Evolutionary conservation across 2,113 vertebrate species (phyloP).

Genomic region (Mellivora capensis): DNA sequence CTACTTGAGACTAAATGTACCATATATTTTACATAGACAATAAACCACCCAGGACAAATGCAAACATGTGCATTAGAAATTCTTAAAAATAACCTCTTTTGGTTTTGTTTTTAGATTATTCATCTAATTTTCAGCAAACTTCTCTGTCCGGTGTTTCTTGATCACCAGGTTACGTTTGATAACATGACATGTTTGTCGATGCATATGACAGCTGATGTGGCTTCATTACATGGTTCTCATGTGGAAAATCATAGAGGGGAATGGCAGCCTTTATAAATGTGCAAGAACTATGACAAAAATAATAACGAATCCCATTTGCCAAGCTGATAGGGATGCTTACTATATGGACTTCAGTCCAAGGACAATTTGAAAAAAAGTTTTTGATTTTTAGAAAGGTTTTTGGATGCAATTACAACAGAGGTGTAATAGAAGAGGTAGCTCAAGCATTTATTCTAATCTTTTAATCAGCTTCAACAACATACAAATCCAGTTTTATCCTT

Average conservation of each 20-base stretch:
- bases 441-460: neutral
- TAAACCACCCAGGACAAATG: neutral
- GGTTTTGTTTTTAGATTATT: neutral
- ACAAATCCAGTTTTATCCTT: neutral
- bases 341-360: neutral
- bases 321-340: neutral
- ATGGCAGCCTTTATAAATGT: neutral
- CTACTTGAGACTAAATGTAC: neutral
- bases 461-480: neutral
- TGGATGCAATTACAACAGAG: neutral
- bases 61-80: neutral
- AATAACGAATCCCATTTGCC: neutral
- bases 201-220: neutral
- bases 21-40: neutral
- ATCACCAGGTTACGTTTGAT: neutral
- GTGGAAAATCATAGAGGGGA: neutral
- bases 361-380: neutral
- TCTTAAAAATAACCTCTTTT: neutral
- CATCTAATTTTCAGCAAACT: neutral
- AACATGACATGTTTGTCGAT: rapidly evolving
- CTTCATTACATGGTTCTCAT: rapidly evolving
- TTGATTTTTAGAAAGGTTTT: neutral
- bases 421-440: neutral
- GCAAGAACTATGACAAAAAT: too few relatives aligned
- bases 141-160: neutral